Conservation (phyloP, 1,140 invertebrate species). For the Aphidius ervi region DNA sequence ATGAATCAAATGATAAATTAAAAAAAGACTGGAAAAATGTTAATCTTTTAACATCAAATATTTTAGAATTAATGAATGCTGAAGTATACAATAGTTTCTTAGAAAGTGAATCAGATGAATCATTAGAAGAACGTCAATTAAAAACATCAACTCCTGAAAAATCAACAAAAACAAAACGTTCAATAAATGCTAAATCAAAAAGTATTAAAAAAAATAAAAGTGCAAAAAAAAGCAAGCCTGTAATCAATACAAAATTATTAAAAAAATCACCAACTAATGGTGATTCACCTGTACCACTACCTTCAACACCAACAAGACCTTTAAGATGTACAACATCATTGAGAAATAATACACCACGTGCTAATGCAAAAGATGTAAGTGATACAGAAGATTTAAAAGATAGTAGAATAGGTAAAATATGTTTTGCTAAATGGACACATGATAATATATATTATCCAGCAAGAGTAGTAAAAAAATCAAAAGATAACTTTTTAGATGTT, state of each 20-base stretch:
- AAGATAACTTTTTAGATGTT: constrained; percentile 56
- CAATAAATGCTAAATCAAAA: constrained; percentile 25
- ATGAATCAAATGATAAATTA: constrained; percentile 30
- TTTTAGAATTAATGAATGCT: constrained; percentile 32
- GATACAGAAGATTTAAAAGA: constrained; percentile 19
- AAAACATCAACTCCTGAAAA: constrained; percentile 39
- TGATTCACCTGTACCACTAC: not conserved
- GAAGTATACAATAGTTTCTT: constrained; percentile 29
- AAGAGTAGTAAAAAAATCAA: constrained; percentile 51
- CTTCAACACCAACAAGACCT: constrained; percentile 18
- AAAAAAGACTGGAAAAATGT: constrained; percentile 44
- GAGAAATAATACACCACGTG: constrained; percentile 16
- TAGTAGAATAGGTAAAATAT: constrained; percentile 49
- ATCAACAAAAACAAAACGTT: not conserved
- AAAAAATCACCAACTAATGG: constrained; percentile 21
- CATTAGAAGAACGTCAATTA: constrained; percentile 25
- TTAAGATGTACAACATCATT: constrained; percentile 2
- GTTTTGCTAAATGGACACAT: constrained; percentile 59
- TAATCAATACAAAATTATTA: constrained; percentile 22
- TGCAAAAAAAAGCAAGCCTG: constrained; percentile 22
- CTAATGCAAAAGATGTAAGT: too few relatives aligned
- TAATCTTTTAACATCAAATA: constrained; percentile 28
- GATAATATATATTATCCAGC: constrained; percentile 63
- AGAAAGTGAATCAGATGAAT: constrained; percentile 27
- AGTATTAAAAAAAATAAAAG: constrained; percentile 25